phyloP scores from a whole-genome alignment of 2,113 vertebrate genomes.

The Centropus bengalensis region DNA sequence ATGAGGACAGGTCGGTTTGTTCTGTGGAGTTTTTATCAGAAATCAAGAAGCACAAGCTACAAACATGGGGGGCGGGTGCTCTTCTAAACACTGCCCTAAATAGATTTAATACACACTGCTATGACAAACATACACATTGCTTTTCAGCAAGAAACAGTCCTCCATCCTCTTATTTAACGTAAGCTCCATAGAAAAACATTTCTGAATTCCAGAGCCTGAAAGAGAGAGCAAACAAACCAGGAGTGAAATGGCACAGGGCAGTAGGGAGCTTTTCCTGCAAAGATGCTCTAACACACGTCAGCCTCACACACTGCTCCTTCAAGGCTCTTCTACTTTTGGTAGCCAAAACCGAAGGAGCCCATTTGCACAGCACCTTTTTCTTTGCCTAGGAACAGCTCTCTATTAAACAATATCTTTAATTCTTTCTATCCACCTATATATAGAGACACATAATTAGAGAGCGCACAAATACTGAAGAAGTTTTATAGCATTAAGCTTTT shows the following conservation, averaged over 20 bases:
- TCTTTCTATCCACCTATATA: background rate
- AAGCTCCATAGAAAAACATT: background rate
- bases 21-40: background rate
- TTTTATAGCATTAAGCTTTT: background rate
- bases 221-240: background rate
- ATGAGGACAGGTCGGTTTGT: background rate
- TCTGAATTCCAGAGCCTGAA: background rate
- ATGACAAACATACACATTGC: background rate
- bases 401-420: background rate
- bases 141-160: background rate
- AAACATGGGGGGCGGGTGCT: background rate
- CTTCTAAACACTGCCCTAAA: background rate
- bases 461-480: background rate
- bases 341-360: background rate
- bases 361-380: background rate
- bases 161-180: background rate
- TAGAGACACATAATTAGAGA: background rate
- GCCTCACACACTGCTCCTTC: background rate
- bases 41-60: background rate
- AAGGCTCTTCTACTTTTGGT: background rate
- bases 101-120: background rate
- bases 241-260: rapidly evolving
- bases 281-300: background rate
- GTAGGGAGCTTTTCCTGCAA: background rate
- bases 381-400: background rate